Conservation (phyloP, 2,113 vertebrate genomes). For the Panurus biarmicus region DNA sequence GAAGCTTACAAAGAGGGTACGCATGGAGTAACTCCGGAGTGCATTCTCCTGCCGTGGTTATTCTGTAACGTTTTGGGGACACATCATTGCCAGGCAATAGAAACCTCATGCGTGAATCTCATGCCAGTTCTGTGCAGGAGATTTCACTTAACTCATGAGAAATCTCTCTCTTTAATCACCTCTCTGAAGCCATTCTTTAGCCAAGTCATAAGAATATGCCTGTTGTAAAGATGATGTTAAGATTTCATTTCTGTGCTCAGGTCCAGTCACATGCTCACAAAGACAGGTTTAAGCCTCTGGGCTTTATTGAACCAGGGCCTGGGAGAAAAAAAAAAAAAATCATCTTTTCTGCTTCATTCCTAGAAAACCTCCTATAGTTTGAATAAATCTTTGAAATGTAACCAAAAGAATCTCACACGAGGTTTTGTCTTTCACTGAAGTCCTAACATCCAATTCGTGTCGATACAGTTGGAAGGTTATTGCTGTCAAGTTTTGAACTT, state of each 20-base stretch:
- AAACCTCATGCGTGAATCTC: background rate
- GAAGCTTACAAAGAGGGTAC: background rate
- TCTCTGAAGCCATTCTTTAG: background rate
- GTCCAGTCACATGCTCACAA: background rate
- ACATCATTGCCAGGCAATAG: background rate
- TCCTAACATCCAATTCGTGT: background rate
- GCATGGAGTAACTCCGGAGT: background rate
- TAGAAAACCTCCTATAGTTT: background rate
- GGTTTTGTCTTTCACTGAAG: constrained; percentile 3
- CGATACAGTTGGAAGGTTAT: background rate
- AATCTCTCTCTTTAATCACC: background rate
- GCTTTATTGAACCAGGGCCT: background rate
- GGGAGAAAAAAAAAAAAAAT: background rate
- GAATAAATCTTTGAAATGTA: constrained; percentile 34
- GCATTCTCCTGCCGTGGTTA: background rate
- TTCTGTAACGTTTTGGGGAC: background rate
- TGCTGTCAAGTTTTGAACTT: constrained; percentile 14
- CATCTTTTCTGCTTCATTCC: background rate
- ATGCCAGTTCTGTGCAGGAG: background rate
- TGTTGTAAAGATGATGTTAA: background rate
- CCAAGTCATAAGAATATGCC: background rate
- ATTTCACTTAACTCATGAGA: background rate
- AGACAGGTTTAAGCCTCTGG: background rate
- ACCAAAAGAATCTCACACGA: constrained; percentile 5
- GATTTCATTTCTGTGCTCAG: background rate